Evolutionary conservation across 1,140 invertebrate genomes (phyloP).

Genomic region (Metopolophium dirhodum): DNA sequence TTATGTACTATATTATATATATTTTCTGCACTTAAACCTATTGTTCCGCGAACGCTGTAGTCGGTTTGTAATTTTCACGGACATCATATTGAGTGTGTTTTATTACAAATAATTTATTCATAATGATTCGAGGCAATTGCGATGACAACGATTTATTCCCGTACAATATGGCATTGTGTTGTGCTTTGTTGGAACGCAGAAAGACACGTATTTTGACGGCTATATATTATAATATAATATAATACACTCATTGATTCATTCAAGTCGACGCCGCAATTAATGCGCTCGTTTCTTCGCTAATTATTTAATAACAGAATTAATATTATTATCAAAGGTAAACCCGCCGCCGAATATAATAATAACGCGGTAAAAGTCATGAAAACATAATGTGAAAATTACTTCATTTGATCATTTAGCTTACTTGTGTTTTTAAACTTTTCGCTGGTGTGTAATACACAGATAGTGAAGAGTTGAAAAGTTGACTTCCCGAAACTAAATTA

Average conservation of each 20-base stretch:
- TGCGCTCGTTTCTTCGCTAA: not conserved
- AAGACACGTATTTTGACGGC: not conserved
- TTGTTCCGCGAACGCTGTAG: not conserved
- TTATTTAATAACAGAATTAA: not conserved
- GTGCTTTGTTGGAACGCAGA: not conserved
- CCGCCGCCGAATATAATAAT: not conserved
- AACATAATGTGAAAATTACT: slow-evolving; percentile 18
- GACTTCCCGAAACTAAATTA: not conserved
- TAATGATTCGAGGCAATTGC: not conserved
- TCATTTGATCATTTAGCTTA: not conserved
- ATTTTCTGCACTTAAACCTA: not conserved
- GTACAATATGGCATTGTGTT: not conserved
- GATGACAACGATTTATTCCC: not conserved
- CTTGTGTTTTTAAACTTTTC: slow-evolving; percentile 33
- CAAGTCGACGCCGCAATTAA: not conserved
- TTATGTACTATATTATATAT: too few relatives aligned
- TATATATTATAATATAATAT: not conserved
- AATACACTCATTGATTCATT: not conserved
- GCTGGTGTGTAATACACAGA: not conserved
- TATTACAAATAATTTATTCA: not conserved
- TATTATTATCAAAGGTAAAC: not conserved
- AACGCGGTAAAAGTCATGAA: not conserved
- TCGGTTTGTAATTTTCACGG: not conserved
- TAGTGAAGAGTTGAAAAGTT: not conserved
- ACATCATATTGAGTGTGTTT: not conserved